Evolutionary conservation across 2,888 invertebrate genomes (phyloP), one percentile per base, ranked within the genome.

Genomic region (Athalia circularis): DNA sequence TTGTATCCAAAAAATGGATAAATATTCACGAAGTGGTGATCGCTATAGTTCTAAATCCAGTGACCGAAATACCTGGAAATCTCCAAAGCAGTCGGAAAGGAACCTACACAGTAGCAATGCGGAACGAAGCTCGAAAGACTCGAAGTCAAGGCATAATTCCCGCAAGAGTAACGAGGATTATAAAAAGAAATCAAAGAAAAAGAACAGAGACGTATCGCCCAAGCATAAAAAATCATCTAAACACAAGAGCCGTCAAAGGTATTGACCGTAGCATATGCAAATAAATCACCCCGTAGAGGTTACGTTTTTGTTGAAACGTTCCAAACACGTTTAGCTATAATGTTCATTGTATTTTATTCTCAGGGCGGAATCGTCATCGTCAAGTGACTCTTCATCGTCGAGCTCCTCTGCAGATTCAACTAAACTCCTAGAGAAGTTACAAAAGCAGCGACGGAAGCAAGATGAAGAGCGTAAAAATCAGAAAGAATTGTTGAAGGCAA

Each of bases 401-500:
- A 83, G 84, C 80, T 92, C 92, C 43, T 92, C 92, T 5, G 91
- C 92, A 68, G 91, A 92, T 81, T 94, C 94, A 9, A 87, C 95
- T 0, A 94, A 94, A 85, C 87, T 97, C 45, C 87, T 97, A 81
- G 93, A 95, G 87, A 93, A 94, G 83, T 90, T 97, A 13, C 95
- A 96, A 86, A 93, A 94, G 0, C 95, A 96, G 84, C 91, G 96
- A 0, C 84, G 94, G 13, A 92, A 93, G 74, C 91, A 94, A 59
- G 90, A 93, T 7, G 93, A 95, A 48, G 94, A 95, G 67, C 93
- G 92, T 76, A 93, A 92, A 79, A 93, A 93, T 3, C 92, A 94
- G 79, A 97, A 97, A 84, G 96, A 96, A 83, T 85, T 94, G 76
- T 87, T 94, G 87, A 99, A 99, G 90, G 95, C 96, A 0, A 94